Evolutionary conservation across 2,888 invertebrate species (phyloP).

Genomic region (Luffia ferchaultella): DNA sequence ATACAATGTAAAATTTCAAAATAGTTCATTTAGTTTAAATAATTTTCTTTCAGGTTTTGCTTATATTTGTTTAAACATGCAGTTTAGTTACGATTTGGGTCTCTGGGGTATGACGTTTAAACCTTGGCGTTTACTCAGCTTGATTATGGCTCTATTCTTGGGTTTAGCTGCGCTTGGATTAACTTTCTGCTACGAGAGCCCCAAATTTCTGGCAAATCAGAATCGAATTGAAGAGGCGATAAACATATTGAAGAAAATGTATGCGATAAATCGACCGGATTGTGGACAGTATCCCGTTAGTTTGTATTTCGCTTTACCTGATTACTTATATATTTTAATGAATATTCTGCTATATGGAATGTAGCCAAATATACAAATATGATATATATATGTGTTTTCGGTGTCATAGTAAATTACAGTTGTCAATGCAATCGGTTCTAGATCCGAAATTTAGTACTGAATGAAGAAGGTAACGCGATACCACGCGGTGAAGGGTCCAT

Average conservation of each 20-base stretch:
- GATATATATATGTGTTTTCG: not conserved
- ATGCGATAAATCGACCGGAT: constrained; percentile 27
- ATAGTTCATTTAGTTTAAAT: too few species aligned
- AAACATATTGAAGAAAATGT: constrained; percentile 27
- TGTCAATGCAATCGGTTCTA: too few species aligned
- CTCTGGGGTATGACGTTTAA: constrained; percentile 56
- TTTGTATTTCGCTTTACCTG: too few species aligned
- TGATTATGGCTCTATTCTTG: constrained; percentile 32
- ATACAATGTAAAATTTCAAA: too few species aligned
- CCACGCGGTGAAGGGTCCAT: not conserved
- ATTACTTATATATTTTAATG: not conserved
- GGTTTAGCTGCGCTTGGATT: constrained; percentile 63
- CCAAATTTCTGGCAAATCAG: constrained; percentile 73
- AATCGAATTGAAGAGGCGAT: constrained; percentile 66
- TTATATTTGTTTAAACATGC: too few species aligned
- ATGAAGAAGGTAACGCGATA: not conserved
- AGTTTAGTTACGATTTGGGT: constrained; percentile 27
- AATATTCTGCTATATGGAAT: not conserved
- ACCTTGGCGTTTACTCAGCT: constrained; percentile 76
- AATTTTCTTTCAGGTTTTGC: too few species aligned
- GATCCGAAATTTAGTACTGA: not conserved
- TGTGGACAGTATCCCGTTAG: constrained; percentile 28
- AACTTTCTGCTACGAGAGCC: constrained; percentile 73
- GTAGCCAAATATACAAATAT: not conserved
- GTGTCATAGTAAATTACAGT: not conserved